These are phyloP conservation scores for Semnornis frantzii DNA, from an alignment of 2,113 vertebrate genomes.

Conservation along the genomic window DNA sequence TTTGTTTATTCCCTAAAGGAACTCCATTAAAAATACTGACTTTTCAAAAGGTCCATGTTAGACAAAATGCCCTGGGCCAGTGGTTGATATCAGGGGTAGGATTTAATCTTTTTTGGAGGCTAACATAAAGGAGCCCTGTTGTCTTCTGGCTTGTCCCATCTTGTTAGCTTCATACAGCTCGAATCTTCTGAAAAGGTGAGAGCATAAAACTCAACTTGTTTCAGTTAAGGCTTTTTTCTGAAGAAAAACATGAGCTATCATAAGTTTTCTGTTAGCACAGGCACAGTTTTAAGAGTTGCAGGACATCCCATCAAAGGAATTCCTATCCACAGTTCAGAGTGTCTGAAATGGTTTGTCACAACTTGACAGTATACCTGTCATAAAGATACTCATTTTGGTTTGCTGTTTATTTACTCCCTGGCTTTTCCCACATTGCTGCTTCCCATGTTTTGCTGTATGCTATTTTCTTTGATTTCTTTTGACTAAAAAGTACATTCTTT, in stretches of 20 bases:
- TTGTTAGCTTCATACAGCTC: not conserved
- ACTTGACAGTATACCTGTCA: not conserved
- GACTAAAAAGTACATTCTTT: not conserved
- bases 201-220: not conserved
- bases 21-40: not conserved
- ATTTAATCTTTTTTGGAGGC: not conserved
- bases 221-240: not conserved
- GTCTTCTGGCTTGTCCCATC: not conserved
- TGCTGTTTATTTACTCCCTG: not conserved
- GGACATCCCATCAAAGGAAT: constrained; percentile 20
- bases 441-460: not conserved
- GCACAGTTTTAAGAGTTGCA: not conserved
- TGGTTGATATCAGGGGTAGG: not conserved
- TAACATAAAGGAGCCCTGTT: not conserved
- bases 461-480: not conserved
- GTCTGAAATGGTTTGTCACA: constrained; percentile 51
- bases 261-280: not conserved
- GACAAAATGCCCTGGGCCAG: not conserved
- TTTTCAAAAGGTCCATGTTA: not conserved
- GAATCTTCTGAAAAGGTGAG: not conserved
- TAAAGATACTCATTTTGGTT: constrained; percentile 58
- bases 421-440: not conserved
- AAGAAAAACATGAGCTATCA: not conserved
- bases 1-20: not conserved
- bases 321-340: not conserved